A percentile compares a stretch with the other conserved stretches of the same genome.
phyloP scores from a whole-genome alignment of 35 echinoderm and acorn worm genomes.

The Heliocidaris tuberculata region DNA sequence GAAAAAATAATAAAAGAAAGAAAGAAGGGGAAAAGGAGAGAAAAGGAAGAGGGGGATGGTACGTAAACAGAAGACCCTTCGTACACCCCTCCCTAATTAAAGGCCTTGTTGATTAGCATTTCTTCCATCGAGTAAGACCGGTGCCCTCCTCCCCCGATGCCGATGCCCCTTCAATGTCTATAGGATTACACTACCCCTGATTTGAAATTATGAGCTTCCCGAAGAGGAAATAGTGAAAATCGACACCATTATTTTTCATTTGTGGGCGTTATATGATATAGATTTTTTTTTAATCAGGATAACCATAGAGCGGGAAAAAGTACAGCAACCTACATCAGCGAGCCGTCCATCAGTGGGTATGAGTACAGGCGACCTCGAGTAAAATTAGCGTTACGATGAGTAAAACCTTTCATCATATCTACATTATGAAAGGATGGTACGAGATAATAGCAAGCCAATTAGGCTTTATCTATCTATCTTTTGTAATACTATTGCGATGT shows the following conservation, averaged over 20 bases:
- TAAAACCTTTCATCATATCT: background rate
- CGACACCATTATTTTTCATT: background rate
- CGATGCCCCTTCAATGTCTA: too few relatives aligned
- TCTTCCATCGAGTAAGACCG: too few relatives aligned
- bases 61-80: too few relatives aligned
- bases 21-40: too few relatives aligned
- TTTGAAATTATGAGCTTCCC: background rate
- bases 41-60: too few relatives aligned
- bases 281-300: too few relatives aligned
- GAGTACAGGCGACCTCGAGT: background rate
- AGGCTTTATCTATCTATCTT: background rate
- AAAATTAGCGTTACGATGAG: background rate
- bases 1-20: too few relatives aligned
- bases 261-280: background rate
- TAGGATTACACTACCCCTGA: too few relatives aligned
- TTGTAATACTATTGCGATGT: background rate
- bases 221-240: background rate
- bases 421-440: background rate
- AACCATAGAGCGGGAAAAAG: background rate
- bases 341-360: background rate
- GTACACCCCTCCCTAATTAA: too few relatives aligned
- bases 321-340: background rate
- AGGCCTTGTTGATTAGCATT: too few relatives aligned
- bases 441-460: background rate
- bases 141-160: too few relatives aligned